Conservation (phyloP, 2,113 vertebrate species). For the Rynchops niger region DNA sequence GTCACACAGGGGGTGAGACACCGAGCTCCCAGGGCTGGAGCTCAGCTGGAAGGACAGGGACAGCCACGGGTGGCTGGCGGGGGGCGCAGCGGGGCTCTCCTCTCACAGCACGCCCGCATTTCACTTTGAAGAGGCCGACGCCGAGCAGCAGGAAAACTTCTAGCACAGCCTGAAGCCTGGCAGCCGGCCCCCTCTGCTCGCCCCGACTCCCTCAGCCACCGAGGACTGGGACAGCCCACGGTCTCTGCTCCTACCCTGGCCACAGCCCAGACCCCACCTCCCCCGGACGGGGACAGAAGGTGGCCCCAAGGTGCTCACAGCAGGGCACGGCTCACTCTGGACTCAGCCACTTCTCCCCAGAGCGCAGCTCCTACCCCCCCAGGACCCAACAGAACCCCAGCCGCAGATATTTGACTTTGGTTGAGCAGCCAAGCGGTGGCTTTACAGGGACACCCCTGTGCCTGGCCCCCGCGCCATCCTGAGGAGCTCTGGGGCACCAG, state of each 20-base stretch:
- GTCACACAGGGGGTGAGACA: neutral
- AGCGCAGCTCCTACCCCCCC: neutral
- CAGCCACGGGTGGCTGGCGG: neutral
- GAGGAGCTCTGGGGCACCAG: accelerated
- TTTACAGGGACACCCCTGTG: accelerated
- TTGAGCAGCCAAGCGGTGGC: neutral
- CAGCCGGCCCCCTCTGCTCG: accelerated
- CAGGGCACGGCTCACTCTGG: accelerated
- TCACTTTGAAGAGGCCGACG: neutral
- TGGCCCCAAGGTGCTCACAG: neutral
- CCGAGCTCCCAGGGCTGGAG: neutral
- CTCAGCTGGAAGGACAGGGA: neutral
- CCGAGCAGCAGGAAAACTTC: neutral
- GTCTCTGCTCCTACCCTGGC: neutral
- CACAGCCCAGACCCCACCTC: accelerated
- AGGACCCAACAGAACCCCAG: accelerated
- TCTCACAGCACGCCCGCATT: accelerated
- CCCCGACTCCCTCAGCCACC: neutral
- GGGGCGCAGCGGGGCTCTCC: neutral
- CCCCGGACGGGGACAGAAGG: accelerated
- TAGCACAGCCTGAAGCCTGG: neutral
- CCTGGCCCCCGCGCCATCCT: accelerated
- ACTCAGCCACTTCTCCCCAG: too few relatives aligned
- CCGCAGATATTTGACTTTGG: accelerated
- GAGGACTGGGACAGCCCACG: accelerated